Conservation (phyloP, 1,140 invertebrate genomes). For the Zaprionus kolodkinae region DNA sequence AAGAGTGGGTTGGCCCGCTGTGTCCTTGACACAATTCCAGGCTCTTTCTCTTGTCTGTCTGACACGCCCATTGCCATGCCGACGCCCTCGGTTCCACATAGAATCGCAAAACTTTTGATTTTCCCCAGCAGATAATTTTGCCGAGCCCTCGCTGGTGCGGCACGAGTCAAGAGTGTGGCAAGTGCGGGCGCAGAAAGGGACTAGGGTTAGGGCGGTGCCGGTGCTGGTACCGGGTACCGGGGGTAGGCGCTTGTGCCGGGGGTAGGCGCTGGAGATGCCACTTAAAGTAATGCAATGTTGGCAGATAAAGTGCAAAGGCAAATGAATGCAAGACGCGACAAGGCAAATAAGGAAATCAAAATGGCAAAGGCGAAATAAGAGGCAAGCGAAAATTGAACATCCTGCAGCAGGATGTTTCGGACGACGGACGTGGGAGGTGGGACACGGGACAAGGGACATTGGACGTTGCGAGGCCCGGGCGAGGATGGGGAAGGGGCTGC, state of each 20-base stretch:
- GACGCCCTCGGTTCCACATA: conserved; percentile 24
- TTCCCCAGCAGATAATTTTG: conserved; percentile 68
- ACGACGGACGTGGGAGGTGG: conserved; percentile 18
- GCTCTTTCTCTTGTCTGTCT: conserved; percentile 18
- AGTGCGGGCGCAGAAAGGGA: not conserved
- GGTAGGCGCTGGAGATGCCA: conserved; percentile 45
- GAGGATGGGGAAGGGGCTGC: not conserved
- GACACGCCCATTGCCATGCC: conserved; percentile 21
- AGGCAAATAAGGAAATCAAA: conserved; percentile 82
- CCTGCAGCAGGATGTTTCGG: conserved; percentile 73
- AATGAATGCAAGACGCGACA: conserved; percentile 62
- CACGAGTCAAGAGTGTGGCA: conserved; percentile 19
- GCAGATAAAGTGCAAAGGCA: conserved; percentile 43
- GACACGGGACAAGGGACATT: not conserved
- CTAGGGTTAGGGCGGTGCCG: not conserved
- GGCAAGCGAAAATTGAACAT: conserved; percentile 79
- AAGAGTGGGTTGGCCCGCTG: conserved; percentile 36
- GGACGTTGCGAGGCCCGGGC: too few relatives aligned
- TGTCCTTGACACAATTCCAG: conserved; percentile 69
- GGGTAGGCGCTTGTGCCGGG: conserved; percentile 16
- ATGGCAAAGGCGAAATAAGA: conserved; percentile 74
- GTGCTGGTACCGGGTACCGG: not conserved
- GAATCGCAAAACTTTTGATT: conserved; percentile 74
- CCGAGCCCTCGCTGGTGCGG: conserved; percentile 21
- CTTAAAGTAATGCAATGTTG: conserved; percentile 75